These are phyloP conservation scores for Chymomyza caudatula DNA, from an alignment of 2,888 invertebrate species.

Conservation along the genomic window DNA sequence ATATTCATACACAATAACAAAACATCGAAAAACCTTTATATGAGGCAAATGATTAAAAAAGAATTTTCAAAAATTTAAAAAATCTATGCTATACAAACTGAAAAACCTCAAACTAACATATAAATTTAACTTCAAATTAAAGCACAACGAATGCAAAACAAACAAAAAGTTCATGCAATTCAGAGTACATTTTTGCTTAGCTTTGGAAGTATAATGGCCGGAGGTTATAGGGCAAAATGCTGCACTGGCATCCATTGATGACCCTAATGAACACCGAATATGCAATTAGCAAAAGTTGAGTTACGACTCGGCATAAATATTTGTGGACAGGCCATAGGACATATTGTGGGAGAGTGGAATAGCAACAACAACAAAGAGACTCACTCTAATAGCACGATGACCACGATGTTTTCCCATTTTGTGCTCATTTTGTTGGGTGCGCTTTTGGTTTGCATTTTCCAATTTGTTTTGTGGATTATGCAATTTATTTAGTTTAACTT, in stretches of 20 bases:
- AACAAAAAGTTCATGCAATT: background rate
- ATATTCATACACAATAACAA: too few relatives aligned
- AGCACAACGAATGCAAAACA: background rate
- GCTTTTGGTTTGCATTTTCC: slow-evolving; percentile 57
- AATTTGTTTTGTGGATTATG: slow-evolving; percentile 59
- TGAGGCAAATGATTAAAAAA: too few relatives aligned
- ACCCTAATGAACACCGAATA: slow-evolving; percentile 68
- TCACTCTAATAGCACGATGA: background rate
- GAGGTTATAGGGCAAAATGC: background rate
- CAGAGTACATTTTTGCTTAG: background rate
- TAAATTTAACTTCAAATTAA: too few relatives aligned
- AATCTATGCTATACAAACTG: too few relatives aligned
- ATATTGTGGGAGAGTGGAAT: background rate
- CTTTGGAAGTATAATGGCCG: background rate
- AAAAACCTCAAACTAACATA: too few relatives aligned
- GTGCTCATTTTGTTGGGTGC: slow-evolving; percentile 32
- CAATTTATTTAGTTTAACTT: slow-evolving; percentile 59
- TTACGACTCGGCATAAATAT: slow-evolving; percentile 62
- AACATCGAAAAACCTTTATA: too few relatives aligned
- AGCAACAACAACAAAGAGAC: slow-evolving; percentile 33
- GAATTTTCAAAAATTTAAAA: too few relatives aligned
- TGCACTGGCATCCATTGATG: slow-evolving; percentile 30
- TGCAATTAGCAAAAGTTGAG: slow-evolving; percentile 68
- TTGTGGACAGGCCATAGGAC: slow-evolving; percentile 47
- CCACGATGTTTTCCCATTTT: slow-evolving; percentile 2